Percentiles rank a stretch among this genome's conserved stretches.
Evolutionary conservation across 2,888 invertebrate genomes (phyloP).

Genomic region (Eristalis pertinax): DNA sequence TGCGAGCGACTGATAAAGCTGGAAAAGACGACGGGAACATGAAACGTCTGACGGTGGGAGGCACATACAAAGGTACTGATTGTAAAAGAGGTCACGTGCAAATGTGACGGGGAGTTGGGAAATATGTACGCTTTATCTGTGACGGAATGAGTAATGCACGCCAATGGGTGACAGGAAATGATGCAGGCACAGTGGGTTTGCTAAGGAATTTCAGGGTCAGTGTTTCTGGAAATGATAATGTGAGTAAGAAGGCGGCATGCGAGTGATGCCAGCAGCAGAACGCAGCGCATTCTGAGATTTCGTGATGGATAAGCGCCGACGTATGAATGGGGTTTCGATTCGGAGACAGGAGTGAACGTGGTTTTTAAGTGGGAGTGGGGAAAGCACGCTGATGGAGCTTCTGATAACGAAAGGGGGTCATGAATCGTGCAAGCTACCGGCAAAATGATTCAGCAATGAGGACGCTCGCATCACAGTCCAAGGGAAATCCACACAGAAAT

Average conservation of each 20-base stretch:
- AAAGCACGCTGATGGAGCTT: too few relatives aligned
- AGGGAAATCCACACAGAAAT: not conserved
- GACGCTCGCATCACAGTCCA: too few relatives aligned
- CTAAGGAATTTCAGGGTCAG: constrained; percentile 48
- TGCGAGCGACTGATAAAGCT: constrained; percentile 28
- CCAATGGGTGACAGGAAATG: constrained; percentile 52
- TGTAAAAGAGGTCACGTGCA: constrained; percentile 56
- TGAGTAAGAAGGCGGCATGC: not conserved
- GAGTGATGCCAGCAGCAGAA: not conserved
- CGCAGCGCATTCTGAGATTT: not conserved
- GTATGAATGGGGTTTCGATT: not conserved
- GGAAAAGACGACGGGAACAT: constrained; percentile 38
- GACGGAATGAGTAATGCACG: constrained; percentile 44
- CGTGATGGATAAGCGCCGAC: not conserved
- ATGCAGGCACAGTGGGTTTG: constrained; percentile 26
- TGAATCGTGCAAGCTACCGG: too few relatives aligned
- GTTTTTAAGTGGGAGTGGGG: too few relatives aligned
- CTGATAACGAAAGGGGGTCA: too few relatives aligned
- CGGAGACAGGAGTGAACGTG: too few relatives aligned
- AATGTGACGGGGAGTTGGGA: constrained; percentile 38
- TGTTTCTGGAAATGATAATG: not conserved
- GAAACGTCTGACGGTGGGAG: constrained; percentile 37
- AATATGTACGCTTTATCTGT: not conserved
- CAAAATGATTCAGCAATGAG: not conserved
- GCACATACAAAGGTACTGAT: constrained; percentile 5